Conservation (phyloP, 2,888 invertebrate genomes). For the Lumbricus terrestris region DNA sequence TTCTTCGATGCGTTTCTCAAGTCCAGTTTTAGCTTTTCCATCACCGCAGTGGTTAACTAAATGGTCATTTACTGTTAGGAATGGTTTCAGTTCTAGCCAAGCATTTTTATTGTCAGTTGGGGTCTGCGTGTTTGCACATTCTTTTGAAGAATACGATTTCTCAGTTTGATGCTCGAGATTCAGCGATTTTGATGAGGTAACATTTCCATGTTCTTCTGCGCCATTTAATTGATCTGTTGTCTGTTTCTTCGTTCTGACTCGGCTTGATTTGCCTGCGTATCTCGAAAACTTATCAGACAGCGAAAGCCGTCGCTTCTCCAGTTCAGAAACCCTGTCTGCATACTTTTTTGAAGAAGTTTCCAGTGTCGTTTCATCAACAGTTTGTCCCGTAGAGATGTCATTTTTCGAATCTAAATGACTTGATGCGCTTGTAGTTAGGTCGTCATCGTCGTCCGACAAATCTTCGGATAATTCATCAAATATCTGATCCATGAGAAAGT, state of each 20-base stretch:
- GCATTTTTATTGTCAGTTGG: neutral
- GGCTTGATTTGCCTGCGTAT: neutral
- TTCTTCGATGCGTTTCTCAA: slow-evolving; percentile 23
- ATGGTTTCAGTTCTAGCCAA: slow-evolving; percentile 27
- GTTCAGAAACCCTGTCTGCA: neutral
- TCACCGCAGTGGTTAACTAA: slow-evolving; percentile 19
- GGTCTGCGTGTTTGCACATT: neutral
- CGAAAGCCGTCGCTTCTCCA: neutral
- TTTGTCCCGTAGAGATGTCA: neutral
- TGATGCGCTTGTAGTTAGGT: neutral
- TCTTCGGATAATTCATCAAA: neutral
- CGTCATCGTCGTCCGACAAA: neutral
- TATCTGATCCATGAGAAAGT: neutral
- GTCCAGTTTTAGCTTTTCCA: slow-evolving; percentile 19
- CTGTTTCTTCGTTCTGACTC: neutral
- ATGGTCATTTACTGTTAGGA: slow-evolving; percentile 28
- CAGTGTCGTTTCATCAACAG: neutral
- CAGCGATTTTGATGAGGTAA: neutral
- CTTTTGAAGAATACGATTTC: neutral
- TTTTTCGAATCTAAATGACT: neutral
- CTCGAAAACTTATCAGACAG: neutral
- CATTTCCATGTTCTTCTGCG: neutral
- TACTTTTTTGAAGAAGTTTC: neutral
- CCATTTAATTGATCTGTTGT: neutral
- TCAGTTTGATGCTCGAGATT: neutral